A percentile compares a stretch with the other conserved stretches of the same genome.
Evolutionary conservation across 2,888 invertebrate genomes (phyloP).

Genomic region (Tortricodes alternella): DNA sequence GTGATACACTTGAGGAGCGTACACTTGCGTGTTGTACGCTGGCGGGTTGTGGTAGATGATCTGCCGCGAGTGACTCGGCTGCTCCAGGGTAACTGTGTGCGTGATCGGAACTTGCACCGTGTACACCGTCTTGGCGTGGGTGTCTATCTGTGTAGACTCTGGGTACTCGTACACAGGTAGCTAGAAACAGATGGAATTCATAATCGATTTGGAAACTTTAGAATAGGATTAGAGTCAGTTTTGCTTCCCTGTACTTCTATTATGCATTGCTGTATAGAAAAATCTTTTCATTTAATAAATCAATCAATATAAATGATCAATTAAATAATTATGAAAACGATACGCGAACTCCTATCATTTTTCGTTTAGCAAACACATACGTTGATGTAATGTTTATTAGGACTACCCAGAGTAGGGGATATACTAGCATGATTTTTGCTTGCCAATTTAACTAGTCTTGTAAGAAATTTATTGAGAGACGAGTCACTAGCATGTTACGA

Average conservation of each 20-base stretch:
- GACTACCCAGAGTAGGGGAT: too few species aligned
- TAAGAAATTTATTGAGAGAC: too few species aligned
- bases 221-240: too few species aligned
- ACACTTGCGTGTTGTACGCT: constrained; percentile 1
- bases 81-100: constrained; percentile 20
- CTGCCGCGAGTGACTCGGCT: constrained; percentile 15
- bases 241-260: too few species aligned
- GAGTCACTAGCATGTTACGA: too few species aligned
- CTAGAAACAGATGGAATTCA: constrained; percentile 9
- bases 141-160: constrained; percentile 26
- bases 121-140: constrained; percentile 22
- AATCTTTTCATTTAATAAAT: neutral
- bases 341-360: neutral
- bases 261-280: too few species aligned
- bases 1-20: neutral
- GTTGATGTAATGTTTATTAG: too few species aligned
- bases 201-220: neutral
- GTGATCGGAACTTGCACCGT: constrained; percentile 23
- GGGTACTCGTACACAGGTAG: constrained; percentile 30
- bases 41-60: constrained; percentile 19
- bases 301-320: neutral
- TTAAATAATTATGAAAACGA: neutral
- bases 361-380: neutral
- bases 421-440: too few species aligned
- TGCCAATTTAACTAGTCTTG: too few species aligned